phyloP scores from a whole-genome alignment of 2,113 vertebrate species.

The Vanacampus margaritifer region DNA sequence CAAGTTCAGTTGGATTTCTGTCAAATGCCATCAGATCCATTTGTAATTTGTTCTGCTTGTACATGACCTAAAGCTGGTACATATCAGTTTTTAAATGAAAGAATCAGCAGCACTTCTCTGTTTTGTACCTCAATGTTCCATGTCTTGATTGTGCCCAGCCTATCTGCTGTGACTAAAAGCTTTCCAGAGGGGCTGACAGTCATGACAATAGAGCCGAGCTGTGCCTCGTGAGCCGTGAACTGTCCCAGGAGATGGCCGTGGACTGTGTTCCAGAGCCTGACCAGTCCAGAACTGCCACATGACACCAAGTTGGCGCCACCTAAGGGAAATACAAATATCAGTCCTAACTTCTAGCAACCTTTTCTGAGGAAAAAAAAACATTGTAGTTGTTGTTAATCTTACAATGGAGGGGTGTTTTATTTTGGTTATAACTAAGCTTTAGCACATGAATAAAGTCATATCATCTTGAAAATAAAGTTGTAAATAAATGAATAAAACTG shows the following conservation, averaged over 20 bases:
- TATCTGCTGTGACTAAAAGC: constrained; percentile 70
- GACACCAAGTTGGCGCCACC: constrained; percentile 69
- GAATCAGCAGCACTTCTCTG: neutral
- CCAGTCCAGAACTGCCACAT: constrained; percentile 70
- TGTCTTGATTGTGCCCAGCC: constrained; percentile 63
- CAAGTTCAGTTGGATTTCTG: neutral
- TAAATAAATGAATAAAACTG: neutral
- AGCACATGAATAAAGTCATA: neutral
- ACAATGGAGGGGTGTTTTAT: neutral
- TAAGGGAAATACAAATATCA: constrained; percentile 21
- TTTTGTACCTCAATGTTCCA: constrained; percentile 66
- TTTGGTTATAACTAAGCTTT: neutral
- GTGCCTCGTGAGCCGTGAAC: constrained; percentile 63
- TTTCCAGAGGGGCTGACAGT: constrained; percentile 50
- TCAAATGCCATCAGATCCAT: neutral
- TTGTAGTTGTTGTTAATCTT: neutral
- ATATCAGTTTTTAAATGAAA: neutral
- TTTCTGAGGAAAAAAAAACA: neutral
- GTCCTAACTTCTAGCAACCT: neutral
- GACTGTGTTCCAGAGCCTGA: constrained; percentile 70
- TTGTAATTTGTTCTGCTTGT: neutral
- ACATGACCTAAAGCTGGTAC: neutral
- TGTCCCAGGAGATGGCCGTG: constrained; percentile 62
- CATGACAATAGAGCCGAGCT: constrained; percentile 63
- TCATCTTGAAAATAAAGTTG: neutral